Conservation (phyloP, 2,797 vertebrate species). For the Notolepis coatsorum region DNA sequence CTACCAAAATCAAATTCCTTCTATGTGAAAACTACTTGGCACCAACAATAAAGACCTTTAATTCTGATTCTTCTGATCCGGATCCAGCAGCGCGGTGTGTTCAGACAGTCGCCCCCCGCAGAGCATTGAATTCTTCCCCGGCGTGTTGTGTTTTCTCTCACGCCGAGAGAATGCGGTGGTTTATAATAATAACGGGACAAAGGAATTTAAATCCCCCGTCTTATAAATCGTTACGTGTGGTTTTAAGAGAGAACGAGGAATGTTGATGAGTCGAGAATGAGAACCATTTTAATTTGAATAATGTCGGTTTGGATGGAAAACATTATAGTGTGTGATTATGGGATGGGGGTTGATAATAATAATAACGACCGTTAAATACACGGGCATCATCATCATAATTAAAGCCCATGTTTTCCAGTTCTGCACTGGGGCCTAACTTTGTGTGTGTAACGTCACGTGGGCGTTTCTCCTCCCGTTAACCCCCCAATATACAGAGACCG, state of each 20-base stretch:
- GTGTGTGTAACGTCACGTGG: neutral
- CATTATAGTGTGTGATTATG: too few relatives aligned
- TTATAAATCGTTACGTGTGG: too few relatives aligned
- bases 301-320: too few relatives aligned
- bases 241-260: too few relatives aligned
- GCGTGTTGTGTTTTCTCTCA: slow-evolving; percentile 50
- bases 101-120: neutral
- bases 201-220: too few relatives aligned
- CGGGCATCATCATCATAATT: neutral
- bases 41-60: too few relatives aligned
- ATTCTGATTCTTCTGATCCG: too few relatives aligned
- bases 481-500: neutral
- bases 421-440: neutral
- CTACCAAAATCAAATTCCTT: too few relatives aligned
- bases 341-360: neutral
- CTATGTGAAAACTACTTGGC: too few relatives aligned
- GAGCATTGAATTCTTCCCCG: slow-evolving; percentile 9
- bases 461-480: slow-evolving; percentile 11
- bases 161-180: slow-evolving; percentile 61
- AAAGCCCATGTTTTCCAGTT: neutral
- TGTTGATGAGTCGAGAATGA: too few relatives aligned
- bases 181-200: slow-evolving; percentile 53
- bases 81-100: too few relatives aligned
- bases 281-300: too few relatives aligned
- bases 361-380: neutral